These are phyloP conservation scores for Calyptomena viridis DNA, from an alignment of 2,113 vertebrate genomes.

Conservation along the genomic window DNA sequence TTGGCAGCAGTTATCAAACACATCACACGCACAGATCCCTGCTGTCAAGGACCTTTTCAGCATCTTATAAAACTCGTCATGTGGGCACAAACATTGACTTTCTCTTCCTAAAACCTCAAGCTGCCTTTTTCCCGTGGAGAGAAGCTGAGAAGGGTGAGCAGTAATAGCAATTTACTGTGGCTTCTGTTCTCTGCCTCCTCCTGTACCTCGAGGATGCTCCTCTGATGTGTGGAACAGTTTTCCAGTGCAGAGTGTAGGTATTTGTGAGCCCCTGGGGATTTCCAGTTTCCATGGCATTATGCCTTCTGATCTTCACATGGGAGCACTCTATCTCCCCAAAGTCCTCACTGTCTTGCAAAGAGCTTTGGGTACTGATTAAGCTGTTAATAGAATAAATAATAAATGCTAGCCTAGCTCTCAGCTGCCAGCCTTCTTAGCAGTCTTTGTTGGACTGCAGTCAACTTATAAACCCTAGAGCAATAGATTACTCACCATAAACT, in stretches of 20 bases:
- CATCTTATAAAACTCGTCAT: background rate
- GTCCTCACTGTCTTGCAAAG: background rate
- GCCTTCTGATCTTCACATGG: background rate
- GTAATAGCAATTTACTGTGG: background rate
- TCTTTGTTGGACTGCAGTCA: background rate
- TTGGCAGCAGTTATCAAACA: background rate
- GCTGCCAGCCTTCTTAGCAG: background rate
- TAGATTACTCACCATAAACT: background rate
- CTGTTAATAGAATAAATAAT: background rate
- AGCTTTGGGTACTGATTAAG: background rate
- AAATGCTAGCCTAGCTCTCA: background rate
- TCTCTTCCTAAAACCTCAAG: background rate
- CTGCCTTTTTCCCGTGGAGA: background rate
- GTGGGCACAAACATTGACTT: background rate
- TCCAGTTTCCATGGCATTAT: background rate
- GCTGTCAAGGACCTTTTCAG: background rate
- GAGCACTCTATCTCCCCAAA: background rate
- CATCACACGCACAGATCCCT: background rate
- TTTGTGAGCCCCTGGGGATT: background rate
- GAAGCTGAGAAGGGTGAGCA: background rate
- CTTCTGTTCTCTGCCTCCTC: background rate
- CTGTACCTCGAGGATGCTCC: background rate
- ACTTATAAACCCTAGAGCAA: background rate
- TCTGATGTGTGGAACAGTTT: background rate
- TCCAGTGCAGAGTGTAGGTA: background rate